Evolutionary conservation across 2,113 vertebrate genomes (phyloP).

Genomic region (Nannospalax galili): DNA sequence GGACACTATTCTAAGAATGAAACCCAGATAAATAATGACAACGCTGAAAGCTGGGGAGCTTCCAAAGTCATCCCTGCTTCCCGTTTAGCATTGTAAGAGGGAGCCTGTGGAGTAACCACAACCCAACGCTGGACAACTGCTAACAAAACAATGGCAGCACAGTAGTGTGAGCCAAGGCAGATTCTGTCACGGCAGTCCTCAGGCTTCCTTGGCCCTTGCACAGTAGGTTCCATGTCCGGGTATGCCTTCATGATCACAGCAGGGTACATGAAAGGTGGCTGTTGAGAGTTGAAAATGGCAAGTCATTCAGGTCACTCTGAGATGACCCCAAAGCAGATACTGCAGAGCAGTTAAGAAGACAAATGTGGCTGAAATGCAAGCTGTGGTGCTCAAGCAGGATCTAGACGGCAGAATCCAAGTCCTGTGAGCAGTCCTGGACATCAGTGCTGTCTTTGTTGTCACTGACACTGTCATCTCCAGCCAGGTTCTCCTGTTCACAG

Average conservation of each 20-base stretch:
- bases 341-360: neutral
- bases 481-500: too few relatives aligned
- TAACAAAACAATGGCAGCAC: neutral
- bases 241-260: neutral
- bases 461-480: too few relatives aligned
- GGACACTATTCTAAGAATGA: neutral
- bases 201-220: too few relatives aligned
- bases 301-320: too few relatives aligned
- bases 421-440: too few relatives aligned
- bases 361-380: neutral
- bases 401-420: neutral
- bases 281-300: too few relatives aligned
- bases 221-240: conserved; percentile 3
- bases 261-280: neutral
- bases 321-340: too few relatives aligned
- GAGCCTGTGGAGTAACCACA: neutral
- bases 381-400: neutral
- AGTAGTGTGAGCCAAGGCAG: neutral
- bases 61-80: neutral
- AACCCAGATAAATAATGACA: neutral
- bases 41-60: neutral
- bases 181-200: too few relatives aligned
- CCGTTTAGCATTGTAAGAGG: neutral
- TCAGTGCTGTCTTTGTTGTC: too few relatives aligned
- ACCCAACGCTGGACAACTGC: neutral